These are phyloP conservation scores for Botrylloides violaceus DNA, from an alignment of 23 tunicate genomes.

Conservation along the genomic window DNA sequence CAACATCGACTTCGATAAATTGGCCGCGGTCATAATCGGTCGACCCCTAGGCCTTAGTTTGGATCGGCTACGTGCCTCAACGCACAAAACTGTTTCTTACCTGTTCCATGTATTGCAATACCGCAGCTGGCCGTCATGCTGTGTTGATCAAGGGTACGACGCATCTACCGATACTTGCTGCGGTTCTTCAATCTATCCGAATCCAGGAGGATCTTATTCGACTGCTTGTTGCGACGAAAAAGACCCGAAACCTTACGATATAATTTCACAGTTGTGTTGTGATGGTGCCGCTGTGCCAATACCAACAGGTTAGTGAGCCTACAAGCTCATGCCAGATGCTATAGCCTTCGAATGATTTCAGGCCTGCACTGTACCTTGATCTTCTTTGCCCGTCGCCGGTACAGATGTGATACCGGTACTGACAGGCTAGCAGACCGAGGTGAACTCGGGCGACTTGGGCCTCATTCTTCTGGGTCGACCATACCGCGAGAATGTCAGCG, in stretches of 20 bases:
- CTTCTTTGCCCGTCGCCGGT: no score
- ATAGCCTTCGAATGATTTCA: no score
- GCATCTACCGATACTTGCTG: constrained; percentile 70
- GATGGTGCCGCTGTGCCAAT: constrained; percentile 40
- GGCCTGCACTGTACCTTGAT: no score
- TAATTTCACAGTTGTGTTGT: constrained; percentile 57
- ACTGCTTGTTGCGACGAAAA: constrained; percentile 54
- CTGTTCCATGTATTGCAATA: no score
- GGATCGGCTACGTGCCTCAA: not conserved
- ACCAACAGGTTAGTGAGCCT: constrained; percentile 56
- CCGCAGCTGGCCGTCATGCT: constrained; percentile 82
- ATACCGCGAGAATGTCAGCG: no score
- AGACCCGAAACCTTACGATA: constrained; percentile 33
- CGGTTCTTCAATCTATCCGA: constrained; percentile 35
- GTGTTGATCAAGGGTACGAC: constrained; percentile 82
- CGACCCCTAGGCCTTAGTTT: not conserved
- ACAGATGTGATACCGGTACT: no score
- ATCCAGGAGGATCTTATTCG: constrained; percentile 20
- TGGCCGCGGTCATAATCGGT: no score
- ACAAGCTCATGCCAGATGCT: no score
- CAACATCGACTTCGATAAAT: no score
- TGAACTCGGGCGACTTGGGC: no score
- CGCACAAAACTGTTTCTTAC: not conserved
- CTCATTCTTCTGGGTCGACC: no score
- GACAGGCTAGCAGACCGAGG: no score